Evolutionary conservation across 2,113 vertebrate genomes (phyloP).

Genomic region (Smithornis capensis): DNA sequence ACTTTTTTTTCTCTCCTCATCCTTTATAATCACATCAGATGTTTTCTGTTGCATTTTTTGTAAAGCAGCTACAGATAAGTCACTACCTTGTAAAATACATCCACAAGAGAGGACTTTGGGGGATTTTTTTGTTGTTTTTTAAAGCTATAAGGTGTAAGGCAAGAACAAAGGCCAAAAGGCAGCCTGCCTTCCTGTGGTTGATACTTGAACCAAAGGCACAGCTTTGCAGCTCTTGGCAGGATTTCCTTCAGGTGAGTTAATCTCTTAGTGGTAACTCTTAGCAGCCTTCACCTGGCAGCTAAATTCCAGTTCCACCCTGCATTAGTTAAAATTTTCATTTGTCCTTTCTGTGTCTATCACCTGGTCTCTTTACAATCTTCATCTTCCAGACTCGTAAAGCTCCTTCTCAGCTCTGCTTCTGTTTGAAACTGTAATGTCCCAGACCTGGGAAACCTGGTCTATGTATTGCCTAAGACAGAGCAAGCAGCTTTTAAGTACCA

Average conservation of each 20-base stretch:
- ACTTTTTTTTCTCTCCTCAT: neutral
- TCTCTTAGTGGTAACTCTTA: neutral
- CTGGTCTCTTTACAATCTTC: neutral
- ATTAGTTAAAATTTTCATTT: neutral
- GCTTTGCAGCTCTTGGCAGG: neutral
- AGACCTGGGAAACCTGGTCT: neutral
- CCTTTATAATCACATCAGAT: neutral
- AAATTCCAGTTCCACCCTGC: neutral
- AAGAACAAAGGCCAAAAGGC: neutral
- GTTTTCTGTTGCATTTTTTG: neutral
- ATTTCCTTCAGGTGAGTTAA: neutral
- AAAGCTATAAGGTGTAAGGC: neutral
- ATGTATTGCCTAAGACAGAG: neutral
- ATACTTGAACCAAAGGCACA: neutral
- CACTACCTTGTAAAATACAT: neutral
- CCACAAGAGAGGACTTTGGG: neutral
- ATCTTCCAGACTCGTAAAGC: neutral
- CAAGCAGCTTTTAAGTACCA: neutral
- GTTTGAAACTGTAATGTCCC: neutral
- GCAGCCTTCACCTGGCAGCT: neutral
- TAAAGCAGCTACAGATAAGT: neutral
- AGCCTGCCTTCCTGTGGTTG: neutral
- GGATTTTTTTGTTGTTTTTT: rapidly evolving
- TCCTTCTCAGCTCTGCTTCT: neutral
- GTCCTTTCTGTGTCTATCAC: neutral